Evolutionary conservation across 2,797 vertebrate genomes (phyloP).

Genomic region (Sciurus vulgaris): DNA sequence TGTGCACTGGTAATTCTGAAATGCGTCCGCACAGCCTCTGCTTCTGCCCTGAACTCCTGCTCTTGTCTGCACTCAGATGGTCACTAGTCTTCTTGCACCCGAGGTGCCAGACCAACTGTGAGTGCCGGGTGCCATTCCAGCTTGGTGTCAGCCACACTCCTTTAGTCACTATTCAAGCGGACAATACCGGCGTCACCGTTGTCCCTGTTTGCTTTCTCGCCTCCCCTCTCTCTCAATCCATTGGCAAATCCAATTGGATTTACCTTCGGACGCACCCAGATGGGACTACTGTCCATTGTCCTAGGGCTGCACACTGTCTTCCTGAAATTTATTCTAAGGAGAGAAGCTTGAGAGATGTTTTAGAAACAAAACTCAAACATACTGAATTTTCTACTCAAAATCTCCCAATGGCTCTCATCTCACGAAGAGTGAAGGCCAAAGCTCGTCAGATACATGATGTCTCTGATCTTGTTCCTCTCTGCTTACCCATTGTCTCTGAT

Average conservation of each 20-base stretch:
- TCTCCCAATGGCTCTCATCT: background rate
- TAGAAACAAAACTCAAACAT: background rate
- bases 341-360: background rate
- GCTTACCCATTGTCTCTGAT: background rate
- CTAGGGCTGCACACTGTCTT: background rate
- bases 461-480: background rate
- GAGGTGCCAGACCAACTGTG: background rate
- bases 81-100: background rate
- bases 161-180: background rate
- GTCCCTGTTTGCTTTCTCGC: background rate
- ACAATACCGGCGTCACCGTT: background rate
- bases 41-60: background rate
- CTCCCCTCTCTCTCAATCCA: background rate
- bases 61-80: background rate
- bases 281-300: fast-evolving
- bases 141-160: background rate
- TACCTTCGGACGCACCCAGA: background rate
- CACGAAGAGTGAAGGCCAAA: background rate
- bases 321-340: background rate
- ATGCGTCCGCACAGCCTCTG: background rate
- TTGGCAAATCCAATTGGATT: background rate
- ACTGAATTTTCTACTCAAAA: background rate
- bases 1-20: background rate
- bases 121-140: background rate
- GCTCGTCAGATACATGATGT: background rate